Conservation (phyloP, 2,888 invertebrate genomes). For the Lumbricus terrestris region DNA sequence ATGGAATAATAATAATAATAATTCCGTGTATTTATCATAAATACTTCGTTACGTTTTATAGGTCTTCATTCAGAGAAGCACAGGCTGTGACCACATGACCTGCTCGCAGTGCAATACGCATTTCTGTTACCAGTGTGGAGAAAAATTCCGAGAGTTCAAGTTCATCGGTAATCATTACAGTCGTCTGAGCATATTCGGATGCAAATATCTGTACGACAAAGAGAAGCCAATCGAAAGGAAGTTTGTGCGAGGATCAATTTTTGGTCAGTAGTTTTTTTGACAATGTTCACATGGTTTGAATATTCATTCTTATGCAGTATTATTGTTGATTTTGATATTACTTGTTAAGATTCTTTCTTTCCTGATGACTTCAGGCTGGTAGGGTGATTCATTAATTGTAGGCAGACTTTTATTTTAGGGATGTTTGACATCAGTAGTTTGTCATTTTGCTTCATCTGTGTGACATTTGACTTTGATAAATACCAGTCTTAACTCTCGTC, state of each 20-base stretch:
- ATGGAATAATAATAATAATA: too few species aligned
- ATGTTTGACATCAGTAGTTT: background rate
- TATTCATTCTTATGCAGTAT: background rate
- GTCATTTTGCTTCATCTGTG: background rate
- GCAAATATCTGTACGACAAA: slow-evolving; percentile 57
- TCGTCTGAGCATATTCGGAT: slow-evolving; percentile 58
- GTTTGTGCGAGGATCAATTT: slow-evolving; percentile 55
- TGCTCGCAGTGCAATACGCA: slow-evolving; percentile 57
- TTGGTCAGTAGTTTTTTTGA: slow-evolving; percentile 45
- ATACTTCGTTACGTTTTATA: slow-evolving; percentile 35
- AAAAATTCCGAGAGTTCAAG: slow-evolving; percentile 52
- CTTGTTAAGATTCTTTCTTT: background rate
- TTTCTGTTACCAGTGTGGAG: slow-evolving; percentile 61
- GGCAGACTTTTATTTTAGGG: background rate
- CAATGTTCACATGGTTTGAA: background rate
- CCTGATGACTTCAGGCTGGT: background rate
- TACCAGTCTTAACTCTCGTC: too few species aligned
- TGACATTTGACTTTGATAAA: too few species aligned
- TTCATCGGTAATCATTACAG: slow-evolving; percentile 59
- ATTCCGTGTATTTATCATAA: too few species aligned
- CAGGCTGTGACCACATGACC: slow-evolving; percentile 62
- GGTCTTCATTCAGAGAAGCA: slow-evolving; percentile 58
- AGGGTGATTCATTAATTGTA: background rate
- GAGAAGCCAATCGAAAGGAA: slow-evolving; percentile 53
- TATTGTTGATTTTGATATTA: background rate